Base-by-base conservation (phyloP, 2,797 vertebrate species). In the Coluber constrictor region DNA sequence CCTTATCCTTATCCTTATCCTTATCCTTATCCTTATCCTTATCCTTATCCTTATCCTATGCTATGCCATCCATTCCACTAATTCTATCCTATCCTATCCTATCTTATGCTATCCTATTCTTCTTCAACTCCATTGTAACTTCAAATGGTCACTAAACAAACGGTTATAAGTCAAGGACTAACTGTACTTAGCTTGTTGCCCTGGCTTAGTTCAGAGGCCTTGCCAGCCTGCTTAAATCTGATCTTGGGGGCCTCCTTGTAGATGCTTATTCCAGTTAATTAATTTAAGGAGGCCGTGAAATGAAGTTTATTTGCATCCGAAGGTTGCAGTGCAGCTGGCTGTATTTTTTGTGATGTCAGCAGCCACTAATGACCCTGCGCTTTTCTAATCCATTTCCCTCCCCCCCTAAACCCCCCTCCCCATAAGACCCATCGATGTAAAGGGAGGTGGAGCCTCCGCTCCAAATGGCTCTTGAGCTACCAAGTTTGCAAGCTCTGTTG, bases 61-160 rank as follows among this genome's bases (percentile, higher is more conserved):
- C 43, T 43, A 43, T 37, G 37, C 37, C 37, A 37, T 37, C 37
- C 2, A 37, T 37, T 37, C 37, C 37, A 37, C 37, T 37, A 37
- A 37, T 43, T 4, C 43, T 43, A 43, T 43, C 43, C 43, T 51
- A 47, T 47, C 47, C 51, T 51, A 9, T 23, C 12, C 56, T 57
- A 16, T 57, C 56, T 56, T 20, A 18, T 5, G 47, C 47, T 51
- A 51, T 57, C 1, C 57, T 59, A 2, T 59, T 59, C 57, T 59
- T 61, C n/a, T 66, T n/a, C 13, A n/a, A 15, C 15, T 13, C 63
- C 29, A 15, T 15, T 66, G 5, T 66, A 6, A 66, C 63, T 66
- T n/a, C 0, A 9, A 61, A 27, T 0, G 1, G 29, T 15, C 29
- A n/a, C 63, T 6, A 66, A 66, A n/a, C 12, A 11, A 29, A 3